These are phyloP conservation scores for Choristoneura rosaceana DNA, from an alignment of 2,888 invertebrate genomes.

Conservation along the genomic window DNA sequence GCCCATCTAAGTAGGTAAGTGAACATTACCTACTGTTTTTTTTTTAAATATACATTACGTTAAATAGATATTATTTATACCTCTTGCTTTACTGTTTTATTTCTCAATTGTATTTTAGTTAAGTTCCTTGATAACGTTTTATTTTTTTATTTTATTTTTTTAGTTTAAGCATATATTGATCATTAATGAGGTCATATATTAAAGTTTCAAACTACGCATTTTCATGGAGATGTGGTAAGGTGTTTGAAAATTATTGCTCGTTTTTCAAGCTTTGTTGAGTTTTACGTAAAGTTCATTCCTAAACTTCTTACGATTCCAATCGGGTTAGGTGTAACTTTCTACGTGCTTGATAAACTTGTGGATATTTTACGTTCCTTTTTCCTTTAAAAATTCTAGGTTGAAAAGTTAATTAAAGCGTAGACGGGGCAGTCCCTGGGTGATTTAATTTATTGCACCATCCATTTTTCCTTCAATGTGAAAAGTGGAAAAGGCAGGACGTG, in stretches of 20 bases:
- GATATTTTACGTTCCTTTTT: constrained; percentile 60
- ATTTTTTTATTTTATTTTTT: too few relatives aligned
- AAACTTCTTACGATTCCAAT: constrained; percentile 48
- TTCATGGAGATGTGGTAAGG: background rate
- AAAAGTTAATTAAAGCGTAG: constrained; percentile 82
- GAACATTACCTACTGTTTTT: background rate
- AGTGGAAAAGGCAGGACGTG: constrained; percentile 24
- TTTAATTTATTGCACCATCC: constrained; percentile 77
- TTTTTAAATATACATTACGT: too few relatives aligned
- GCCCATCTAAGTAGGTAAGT: background rate
- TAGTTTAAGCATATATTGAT: too few relatives aligned
- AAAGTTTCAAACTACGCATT: too few relatives aligned
- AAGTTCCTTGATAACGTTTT: too few relatives aligned
- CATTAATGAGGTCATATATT: too few relatives aligned
- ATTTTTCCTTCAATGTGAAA: constrained; percentile 66
- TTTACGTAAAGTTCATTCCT: constrained; percentile 12
- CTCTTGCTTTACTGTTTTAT: too few relatives aligned
- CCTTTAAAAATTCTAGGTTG: constrained; percentile 68
- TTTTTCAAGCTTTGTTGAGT: constrained; percentile 2
- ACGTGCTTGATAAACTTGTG: constrained; percentile 59
- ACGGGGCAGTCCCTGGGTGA: constrained; percentile 74
- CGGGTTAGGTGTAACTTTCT: constrained; percentile 52
- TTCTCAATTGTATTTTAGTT: too few relatives aligned
- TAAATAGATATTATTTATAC: too few relatives aligned
- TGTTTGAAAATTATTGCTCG: background rate